phyloP scores from a whole-genome alignment of 2,797 vertebrate genomes.

The Chrysocyon brachyurus region DNA sequence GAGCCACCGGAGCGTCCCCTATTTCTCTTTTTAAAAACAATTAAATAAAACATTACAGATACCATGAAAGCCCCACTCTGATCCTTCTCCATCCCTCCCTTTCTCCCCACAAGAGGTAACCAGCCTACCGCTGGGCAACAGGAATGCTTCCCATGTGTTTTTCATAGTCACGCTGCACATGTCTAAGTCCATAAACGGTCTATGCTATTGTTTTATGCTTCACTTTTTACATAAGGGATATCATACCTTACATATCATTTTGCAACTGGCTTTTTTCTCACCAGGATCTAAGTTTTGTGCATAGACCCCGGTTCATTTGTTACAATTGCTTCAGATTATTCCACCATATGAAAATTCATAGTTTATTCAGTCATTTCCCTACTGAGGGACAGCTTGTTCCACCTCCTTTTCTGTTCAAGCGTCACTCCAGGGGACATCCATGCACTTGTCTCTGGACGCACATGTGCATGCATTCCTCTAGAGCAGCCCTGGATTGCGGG shows the following conservation, averaged over 20 bases:
- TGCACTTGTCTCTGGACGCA: not conserved
- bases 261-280: not conserved
- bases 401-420: not conserved
- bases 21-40: not conserved
- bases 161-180: not conserved
- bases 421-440: not conserved
- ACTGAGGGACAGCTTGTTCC: not conserved
- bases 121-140: not conserved
- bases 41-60: constrained; percentile 5
- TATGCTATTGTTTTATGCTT: not conserved
- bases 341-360: not conserved
- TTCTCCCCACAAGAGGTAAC: not conserved
- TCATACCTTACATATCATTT: not conserved
- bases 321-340: not conserved
- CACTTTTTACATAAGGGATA: not conserved
- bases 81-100: not conserved
- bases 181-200: not conserved
- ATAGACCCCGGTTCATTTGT: not conserved
- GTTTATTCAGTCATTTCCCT: not conserved
- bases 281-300: not conserved
- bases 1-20: too few species aligned
- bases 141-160: not conserved
- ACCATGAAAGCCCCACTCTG: not conserved
- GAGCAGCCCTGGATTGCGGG: not conserved
- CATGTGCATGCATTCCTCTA: not conserved